phyloP scores from a whole-genome alignment of 2,797 vertebrate species.

The Bradypodion pumilum region DNA sequence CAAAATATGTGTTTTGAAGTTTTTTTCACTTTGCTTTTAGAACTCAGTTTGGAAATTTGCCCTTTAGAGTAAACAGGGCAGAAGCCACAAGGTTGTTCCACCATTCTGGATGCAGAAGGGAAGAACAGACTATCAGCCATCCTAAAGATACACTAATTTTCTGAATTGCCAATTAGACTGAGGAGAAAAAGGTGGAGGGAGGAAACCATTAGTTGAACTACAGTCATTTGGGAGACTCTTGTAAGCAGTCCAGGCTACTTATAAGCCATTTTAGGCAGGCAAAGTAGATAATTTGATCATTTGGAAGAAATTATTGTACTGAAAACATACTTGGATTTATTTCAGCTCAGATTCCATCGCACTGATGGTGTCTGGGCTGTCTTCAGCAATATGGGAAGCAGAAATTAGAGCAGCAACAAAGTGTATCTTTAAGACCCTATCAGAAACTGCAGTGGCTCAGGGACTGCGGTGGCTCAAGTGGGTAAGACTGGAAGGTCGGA shows the following conservation, averaged over 20 bases:
- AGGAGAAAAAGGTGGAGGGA: too few relatives aligned
- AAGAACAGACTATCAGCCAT: background rate
- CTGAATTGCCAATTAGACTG: too few relatives aligned
- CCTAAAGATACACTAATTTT: too few relatives aligned
- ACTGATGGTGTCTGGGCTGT: background rate
- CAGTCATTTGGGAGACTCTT: background rate
- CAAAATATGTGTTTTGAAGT: slow-evolving; percentile 6
- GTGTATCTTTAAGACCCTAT: background rate
- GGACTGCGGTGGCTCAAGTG: too few relatives aligned
- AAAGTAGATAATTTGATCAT: background rate
- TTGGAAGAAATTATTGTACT: background rate
- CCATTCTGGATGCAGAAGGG: background rate
- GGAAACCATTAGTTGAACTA: too few relatives aligned
- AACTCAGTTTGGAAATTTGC: background rate
- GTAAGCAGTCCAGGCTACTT: background rate
- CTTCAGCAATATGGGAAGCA: background rate
- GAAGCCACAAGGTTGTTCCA: too few relatives aligned
- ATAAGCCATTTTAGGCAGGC: background rate
- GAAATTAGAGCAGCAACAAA: background rate
- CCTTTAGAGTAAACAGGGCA: too few relatives aligned
- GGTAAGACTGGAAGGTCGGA: too few relatives aligned
- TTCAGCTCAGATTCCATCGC: background rate
- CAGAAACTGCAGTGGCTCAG: background rate
- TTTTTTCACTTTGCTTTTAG: background rate
- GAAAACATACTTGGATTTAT: background rate